Evolutionary conservation across 2,113 vertebrate species (phyloP), one percentile per base, ranked within the genome.

Genomic region (Sigmodon hispidus): DNA sequence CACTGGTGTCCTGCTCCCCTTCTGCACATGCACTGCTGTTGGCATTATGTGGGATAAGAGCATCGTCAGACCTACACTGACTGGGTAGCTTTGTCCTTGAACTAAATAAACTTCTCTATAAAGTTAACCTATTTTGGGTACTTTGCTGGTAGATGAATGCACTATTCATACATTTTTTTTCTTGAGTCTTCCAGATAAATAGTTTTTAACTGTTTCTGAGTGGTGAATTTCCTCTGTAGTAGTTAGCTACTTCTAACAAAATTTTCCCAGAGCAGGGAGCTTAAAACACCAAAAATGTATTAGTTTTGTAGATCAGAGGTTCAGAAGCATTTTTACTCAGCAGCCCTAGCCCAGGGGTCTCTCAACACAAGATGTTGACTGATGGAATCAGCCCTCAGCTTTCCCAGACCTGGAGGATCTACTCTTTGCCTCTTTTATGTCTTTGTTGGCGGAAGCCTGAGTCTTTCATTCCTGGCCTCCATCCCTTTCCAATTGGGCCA

Each of bases 201-300:
- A 69, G n/a, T 70, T 95, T 85, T 52, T 7, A 90, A 92, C 76
- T 87, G 75, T 77, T 90, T 93, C 70, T 81, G 12, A 45, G 29
- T 34, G 45, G 72, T 34, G 75, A 40, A 87, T 92, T 87, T 3
- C 19, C n/a, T 26, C 50, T 16, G 36, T 15, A n/a, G 13, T 16
- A 79, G 31, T 17, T 70, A 59, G 55, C 31, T 67, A 24, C 67
- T 77, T 21, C 16, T 85, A 85, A 92, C 43, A 43, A 88, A 80
- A 50, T 81, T 67, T 22, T 11, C n/a, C 43, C 29, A 90, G 80
- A 77, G 3, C 4, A 24, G 75, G 24, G 52, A 67, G 1, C 52
- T 76, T 80, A 90, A 92, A 73, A 65, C 31, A 87, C 83, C 34
- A 52, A 92, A 76, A 43, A 70, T 73, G 22, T 57, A 36, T 67